Evolutionary conservation across 1,140 invertebrate genomes (phyloP), one percentile per base, ranked within the genome.

Genomic region (Bombus superbus): DNA sequence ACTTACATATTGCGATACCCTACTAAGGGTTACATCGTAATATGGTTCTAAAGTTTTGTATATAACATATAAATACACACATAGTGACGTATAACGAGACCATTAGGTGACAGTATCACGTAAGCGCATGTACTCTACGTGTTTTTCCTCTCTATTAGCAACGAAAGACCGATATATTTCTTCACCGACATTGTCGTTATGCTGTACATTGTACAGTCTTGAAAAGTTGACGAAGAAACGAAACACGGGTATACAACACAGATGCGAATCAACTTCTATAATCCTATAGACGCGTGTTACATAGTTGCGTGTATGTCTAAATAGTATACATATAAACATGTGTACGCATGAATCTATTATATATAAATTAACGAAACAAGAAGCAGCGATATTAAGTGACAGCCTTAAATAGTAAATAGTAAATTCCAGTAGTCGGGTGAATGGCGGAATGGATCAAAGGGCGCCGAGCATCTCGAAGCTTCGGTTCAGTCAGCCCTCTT

Each of bases 351-450:
- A n/a, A 18, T 68, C 18, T 59, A 71, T 83, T 35, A 57, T 10
- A 87, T 89, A 92, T 90, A 92, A 88, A 91, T 92, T 91, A 90
- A 92, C 74, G 79, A 89, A 89, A 91, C 81, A 83, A 83, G 81
- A 79, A 64, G 64, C 71, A 74, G 86, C 87, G 88, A 92, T 92
- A 76, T n/a, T 32, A 89, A 91, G 88, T 89, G 92, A 82, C 81
- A 72, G 79, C 80, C 86, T 93, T 87, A 92, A 92, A 92, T 91
- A 92, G 92, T 90, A 89, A 92, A 94, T 94, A 94, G 92, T 90
- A 92, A 93, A 94, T 94, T 92, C 93, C 93, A 92, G 93, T 94
- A 94, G 93, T 89, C 86, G 83, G 81, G 88, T 79, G 47, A 76
- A 47, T 88, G 83, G 85, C 74, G 83, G 79, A 88, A 59, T 81